Percentiles rank a stretch among this genome's conserved stretches.
phyloP scores from a whole-genome alignment of 2,113 vertebrate species.

The Junco hyemalis region DNA sequence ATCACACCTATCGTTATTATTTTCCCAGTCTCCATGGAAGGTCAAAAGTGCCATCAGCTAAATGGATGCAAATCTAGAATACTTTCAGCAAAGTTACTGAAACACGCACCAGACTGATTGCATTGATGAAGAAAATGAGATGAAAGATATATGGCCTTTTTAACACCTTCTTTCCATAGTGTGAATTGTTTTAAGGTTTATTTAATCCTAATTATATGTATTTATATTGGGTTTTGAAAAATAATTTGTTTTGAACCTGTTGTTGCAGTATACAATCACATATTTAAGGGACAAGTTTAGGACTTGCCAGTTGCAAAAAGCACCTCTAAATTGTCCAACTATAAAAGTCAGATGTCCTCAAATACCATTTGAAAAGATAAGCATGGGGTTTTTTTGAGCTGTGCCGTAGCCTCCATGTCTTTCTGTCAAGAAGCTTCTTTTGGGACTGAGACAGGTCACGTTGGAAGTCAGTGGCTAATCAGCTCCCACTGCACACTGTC shows the following conservation, averaged over 20 bases:
- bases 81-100: conserved; percentile 1
- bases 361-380: conserved; percentile 27
- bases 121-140: conserved; percentile 30
- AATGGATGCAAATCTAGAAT: conserved; percentile 10
- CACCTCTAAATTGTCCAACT: neutral
- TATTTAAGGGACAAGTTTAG: neutral
- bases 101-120: neutral
- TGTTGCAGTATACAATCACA: neutral
- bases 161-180: conserved; percentile 6
- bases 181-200: conserved; percentile 10
- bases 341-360: conserved; percentile 20
- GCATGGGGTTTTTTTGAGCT: conserved; percentile 7
- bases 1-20: conserved; percentile 66
- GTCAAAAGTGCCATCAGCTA: conserved; percentile 21
- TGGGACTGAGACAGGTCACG: conserved; percentile 61
- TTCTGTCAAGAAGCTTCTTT: conserved; percentile 60
- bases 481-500: conserved; percentile 65
- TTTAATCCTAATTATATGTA: neutral
- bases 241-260: neutral
- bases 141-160: conserved; percentile 2
- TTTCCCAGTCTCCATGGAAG: conserved; percentile 57
- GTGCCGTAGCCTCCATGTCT: conserved; percentile 12
- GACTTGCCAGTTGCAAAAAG: neutral
- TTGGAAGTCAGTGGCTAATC: conserved; percentile 72
- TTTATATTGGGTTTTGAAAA: conserved; percentile 4